Base-by-base conservation (phyloP, 64 coral and sea anemone genomes). In the Dendronephthya gigantea region DNA sequence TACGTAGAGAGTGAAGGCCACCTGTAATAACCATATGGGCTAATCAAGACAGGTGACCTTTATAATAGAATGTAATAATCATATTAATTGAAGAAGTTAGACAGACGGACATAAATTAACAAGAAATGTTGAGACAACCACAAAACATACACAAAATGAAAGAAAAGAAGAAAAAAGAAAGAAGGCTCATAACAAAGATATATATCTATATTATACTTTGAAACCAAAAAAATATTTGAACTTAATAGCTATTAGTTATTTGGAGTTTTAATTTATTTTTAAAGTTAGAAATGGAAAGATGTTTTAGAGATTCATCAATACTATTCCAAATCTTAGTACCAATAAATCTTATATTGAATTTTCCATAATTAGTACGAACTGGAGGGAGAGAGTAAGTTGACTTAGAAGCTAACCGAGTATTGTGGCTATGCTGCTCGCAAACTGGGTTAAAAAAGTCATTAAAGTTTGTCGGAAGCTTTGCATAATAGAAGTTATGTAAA, bases 331-430 rank as follows among this genome's bases (percentile, higher is more conserved):
- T 28, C 43, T 56, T 34, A 52, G 82, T 31, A 65, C 87, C 87
- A 36, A 39, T 29, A n/a, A 72, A 90, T 74, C 83, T 90, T 28
- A 85, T 90, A 36, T 50, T 90, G 35, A 84, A 85, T 49, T 72
- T 50, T 70, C 88, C 88, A 82, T 65, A 83, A 86, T 87, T 90
- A 51, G 48, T 82, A 28, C 48, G 59, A 49, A 66, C 55, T 66
- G 9, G 62, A 13, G 69, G 68, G 15, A 82, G 62, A 90, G 48
- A 34, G 48, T 68, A 87, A 45, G 39, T 51, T 48, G 79, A 17
- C 69, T 49, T 87, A 65, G 35, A 70, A 68, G 90, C 45, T 32
- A 91, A 83, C 34, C 55, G 59, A 59, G 90, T 91, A 35, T 87
- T 87, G 43, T 68, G 70, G 4, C 45, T 40, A 25, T 90, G 84